Evolutionary conservation across 2,113 vertebrate genomes (phyloP), one percentile per base, ranked within the genome.

Genomic region (Anguilla japonica): DNA sequence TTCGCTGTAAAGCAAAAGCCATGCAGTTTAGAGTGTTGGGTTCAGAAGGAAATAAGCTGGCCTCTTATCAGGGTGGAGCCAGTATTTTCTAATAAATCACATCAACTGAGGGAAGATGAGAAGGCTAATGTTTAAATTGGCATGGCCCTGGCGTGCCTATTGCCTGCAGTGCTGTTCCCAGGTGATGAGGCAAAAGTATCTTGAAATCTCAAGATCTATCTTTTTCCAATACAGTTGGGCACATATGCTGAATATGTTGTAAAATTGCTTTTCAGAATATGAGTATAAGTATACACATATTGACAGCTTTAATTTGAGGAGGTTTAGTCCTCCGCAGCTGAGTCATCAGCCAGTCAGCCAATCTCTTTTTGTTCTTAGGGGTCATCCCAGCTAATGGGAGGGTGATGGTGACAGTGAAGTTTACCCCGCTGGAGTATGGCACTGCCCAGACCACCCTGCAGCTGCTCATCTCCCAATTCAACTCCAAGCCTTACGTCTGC

Each of bases 311-410:
- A 22, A 26, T 67, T 67, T 67, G 18, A 20, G 13, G 7, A 79
- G 39, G 18, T 80, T 41, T 80, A 20, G 18, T 80, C 78, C 78
- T 79, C 60, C 60, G 41, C 13, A 40, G 40, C 34, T 80, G 29
- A 41, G 29, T 14, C 16, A 41, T 41, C 20, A 14, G 34, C 80
- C 80, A 41, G 80, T 81, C 41, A 53, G 39, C 39, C 79, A 14
- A 39, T 79, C 34, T 41, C 7, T 82, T 2, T 82, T 22, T 50
- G 41, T 50, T 81, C 5, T 34, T 90, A 99, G 98, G 98, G 91
- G 93, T 98, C 87, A 97, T 99, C 87, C 96, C 97, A 56, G 97
- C 96, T 83, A 95, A 94, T 22, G 96, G 96, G 1, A 94, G 96
- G 88, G 88, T 92, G 29, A 87, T 93, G 39, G 41, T 99, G 80